Evolutionary conservation across 2,113 vertebrate species (phyloP), one percentile per base, ranked within the genome.

Genomic region (Odontophorus gujanensis): DNA sequence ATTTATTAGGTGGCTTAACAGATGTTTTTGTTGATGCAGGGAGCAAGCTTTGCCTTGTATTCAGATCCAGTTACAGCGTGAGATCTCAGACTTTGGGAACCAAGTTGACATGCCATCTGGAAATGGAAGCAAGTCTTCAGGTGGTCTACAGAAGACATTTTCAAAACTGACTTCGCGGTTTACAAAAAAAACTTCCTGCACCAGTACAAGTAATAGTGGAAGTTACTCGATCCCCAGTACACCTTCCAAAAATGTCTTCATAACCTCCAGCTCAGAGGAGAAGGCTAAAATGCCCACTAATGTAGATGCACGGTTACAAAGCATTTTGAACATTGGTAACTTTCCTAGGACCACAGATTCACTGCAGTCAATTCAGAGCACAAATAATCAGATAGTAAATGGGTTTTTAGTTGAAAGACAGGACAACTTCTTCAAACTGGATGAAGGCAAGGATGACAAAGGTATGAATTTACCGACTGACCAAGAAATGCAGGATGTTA

Each of bases 401-500:
- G 99, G 99, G 10, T 98, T 97, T 14, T 96, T 98, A 2, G 43
- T 96, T n/a, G 97, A 98, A 38, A 97, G 97, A 34, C 76, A 38
- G 32, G 98, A 98, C 61, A 95, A 81, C 81, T 97, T 97, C 93
- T 94, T 98, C 89, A 98, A 96, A 47, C 40, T 57, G 1, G 98
- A 98, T 12, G 97, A 98, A 4, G 57, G 92, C 90, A 98, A 97
- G 40, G 99, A 99, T 2, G 99, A 99, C 89, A 99, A 99, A 97
- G 98, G 98, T 73, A 99, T 99, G 98, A 99, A 99, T 96, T 96
- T 99, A 91, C 99, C 99, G 38, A 99, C 98, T 4, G 99, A 99
- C 97, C 99, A 99, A 96, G 99, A 99, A 97, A 99, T 99, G 99
- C 99, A 99, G 96, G 99, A 99, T 63, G 99, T 99, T 87, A 99